A percentile compares a stretch with the other conserved stretches of the same genome.
phyloP scores from a whole-genome alignment of 2,888 invertebrate genomes.

The Tricholauxania praeusta region DNA sequence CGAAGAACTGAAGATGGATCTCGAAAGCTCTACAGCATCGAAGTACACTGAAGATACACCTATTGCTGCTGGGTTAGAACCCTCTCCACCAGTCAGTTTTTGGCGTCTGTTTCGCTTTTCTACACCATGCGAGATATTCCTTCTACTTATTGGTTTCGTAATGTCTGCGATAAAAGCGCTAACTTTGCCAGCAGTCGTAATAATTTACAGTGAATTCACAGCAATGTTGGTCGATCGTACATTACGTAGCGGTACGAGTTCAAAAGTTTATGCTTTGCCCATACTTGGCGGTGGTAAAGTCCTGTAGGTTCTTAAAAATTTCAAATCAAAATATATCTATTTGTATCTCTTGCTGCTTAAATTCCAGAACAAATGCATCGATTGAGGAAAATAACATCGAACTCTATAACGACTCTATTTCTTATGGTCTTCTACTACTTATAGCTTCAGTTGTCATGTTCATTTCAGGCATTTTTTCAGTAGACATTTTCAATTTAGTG shows the following conservation, averaged over 20 bases:
- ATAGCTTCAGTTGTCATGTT: slow-evolving; percentile 73
- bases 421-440: slow-evolving; percentile 75
- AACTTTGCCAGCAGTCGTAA: slow-evolving; percentile 76
- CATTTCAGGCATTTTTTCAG: slow-evolving; percentile 74
- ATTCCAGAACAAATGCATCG: slow-evolving; percentile 70
- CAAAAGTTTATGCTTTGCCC: slow-evolving; percentile 71
- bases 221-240: slow-evolving; percentile 77
- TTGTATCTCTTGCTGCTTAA: background rate
- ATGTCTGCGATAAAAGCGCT: slow-evolving; percentile 74
- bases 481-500: slow-evolving; percentile 76
- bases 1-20: slow-evolving; percentile 52
- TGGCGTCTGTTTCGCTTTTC: slow-evolving; percentile 71
- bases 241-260: slow-evolving; percentile 71
- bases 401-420: slow-evolving; percentile 75
- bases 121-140: slow-evolving; percentile 71
- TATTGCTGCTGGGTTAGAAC: slow-evolving; percentile 55
- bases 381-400: slow-evolving; percentile 72
- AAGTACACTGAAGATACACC: slow-evolving; percentile 55
- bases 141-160: slow-evolving; percentile 72
- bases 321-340: background rate
- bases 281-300: slow-evolving; percentile 76
- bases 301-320: slow-evolving; percentile 66
- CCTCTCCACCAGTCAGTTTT: slow-evolving; percentile 56
- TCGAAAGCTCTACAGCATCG: slow-evolving; percentile 56
- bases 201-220: slow-evolving; percentile 81